These are phyloP conservation scores for Thymelicus sylvestris DNA, from an alignment of 2,888 invertebrate species.

Conservation along the genomic window DNA sequence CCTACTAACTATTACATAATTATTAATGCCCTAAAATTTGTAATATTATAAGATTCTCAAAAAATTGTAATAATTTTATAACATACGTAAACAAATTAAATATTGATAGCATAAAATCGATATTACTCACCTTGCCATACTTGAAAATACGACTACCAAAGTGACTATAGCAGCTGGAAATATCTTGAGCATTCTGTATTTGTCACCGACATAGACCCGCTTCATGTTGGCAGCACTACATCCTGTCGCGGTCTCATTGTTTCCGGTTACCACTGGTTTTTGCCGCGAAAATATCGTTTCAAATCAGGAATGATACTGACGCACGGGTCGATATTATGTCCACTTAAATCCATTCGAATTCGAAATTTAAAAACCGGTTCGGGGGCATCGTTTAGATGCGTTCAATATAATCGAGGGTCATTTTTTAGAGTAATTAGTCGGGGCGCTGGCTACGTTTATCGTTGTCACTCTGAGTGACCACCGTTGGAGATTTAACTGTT, in stretches of 20 bases:
- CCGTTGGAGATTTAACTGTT: slow-evolving; percentile 44
- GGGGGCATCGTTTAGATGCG: slow-evolving; percentile 20
- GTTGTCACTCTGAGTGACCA: slow-evolving; percentile 19
- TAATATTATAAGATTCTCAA: too few species aligned
- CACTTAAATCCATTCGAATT: slow-evolving; percentile 36
- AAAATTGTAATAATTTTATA: too few species aligned
- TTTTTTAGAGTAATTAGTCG: slow-evolving; percentile 31
- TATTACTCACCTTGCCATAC: slow-evolving; percentile 72
- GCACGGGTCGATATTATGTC: slow-evolving; percentile 17
- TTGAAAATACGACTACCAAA: slow-evolving; percentile 68
- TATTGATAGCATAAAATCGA: slow-evolving; percentile 13
- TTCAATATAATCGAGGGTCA: slow-evolving; percentile 31
- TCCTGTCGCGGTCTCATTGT: slow-evolving; percentile 71
- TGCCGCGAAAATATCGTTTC: slow-evolving; percentile 50
- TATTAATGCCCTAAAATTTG: too few species aligned
- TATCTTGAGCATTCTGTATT: slow-evolving; percentile 73
- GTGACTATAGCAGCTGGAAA: slow-evolving; percentile 66
- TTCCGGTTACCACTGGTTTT: slow-evolving; percentile 59
- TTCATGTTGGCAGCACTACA: slow-evolving; percentile 81
- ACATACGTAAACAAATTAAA: too few species aligned
- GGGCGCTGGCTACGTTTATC: slow-evolving; percentile 29
- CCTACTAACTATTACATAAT: too few species aligned
- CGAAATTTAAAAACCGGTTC: slow-evolving; percentile 39
- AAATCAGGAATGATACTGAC: slow-evolving; percentile 34
- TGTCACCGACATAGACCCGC: slow-evolving; percentile 59